These are phyloP conservation scores for Herpailurus yagouaroundi DNA, from an alignment of 2,113 vertebrate genomes.

Conservation along the genomic window DNA sequence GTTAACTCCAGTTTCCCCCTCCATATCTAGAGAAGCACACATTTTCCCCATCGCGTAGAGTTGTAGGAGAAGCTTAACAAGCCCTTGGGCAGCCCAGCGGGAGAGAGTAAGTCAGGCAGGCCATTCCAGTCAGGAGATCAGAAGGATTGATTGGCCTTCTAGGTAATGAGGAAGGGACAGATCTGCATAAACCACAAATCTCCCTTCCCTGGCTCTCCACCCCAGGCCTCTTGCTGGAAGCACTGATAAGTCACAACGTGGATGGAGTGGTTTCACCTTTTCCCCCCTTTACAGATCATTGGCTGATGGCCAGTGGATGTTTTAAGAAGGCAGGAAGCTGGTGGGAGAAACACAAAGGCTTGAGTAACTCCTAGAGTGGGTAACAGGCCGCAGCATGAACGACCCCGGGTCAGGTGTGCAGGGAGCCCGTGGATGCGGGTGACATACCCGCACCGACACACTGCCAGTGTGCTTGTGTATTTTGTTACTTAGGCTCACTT, in stretches of 20 bases:
- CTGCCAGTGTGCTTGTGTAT: rapidly evolving
- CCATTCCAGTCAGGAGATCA: rapidly evolving
- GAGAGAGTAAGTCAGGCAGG: neutral
- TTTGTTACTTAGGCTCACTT: neutral
- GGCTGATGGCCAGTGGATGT: neutral
- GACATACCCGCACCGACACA: neutral
- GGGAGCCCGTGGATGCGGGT: rapidly evolving
- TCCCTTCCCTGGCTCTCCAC: neutral
- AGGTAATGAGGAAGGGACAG: rapidly evolving
- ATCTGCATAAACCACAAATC: rapidly evolving
- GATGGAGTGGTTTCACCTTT: neutral
- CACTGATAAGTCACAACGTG: rapidly evolving
- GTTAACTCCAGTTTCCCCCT: rapidly evolving
- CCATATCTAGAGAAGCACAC: neutral
- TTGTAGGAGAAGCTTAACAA: neutral
- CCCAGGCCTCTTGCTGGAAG: neutral
- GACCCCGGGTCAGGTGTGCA: rapidly evolving
- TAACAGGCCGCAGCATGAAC: rapidly evolving
- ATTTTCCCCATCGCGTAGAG: neutral
- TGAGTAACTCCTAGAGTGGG: neutral
- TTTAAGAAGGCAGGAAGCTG: neutral
- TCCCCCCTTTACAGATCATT: neutral
- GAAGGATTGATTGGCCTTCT: rapidly evolving
- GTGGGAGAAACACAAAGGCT: neutral
- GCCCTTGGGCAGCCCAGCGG: rapidly evolving